Base-by-base conservation (phyloP, 2,113 vertebrate genomes). In the Hypomesus transpacificus region DNA sequence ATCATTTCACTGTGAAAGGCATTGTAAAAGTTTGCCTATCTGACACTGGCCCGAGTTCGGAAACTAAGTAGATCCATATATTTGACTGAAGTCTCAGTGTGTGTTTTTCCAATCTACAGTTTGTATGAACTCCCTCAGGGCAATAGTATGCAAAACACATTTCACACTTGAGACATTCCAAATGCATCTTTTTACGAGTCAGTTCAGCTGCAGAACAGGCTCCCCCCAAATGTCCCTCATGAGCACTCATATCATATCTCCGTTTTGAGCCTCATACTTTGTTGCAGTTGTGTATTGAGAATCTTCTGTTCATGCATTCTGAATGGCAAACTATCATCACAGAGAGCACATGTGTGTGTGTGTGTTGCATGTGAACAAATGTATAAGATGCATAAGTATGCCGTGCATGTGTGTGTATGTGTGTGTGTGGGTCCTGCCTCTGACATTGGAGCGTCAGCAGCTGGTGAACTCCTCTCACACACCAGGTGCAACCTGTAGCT, bases 401-500 rank as follows among this genome's bases (percentile, higher is more conserved):
- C 31, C 39, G n/a, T 69, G 69, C 57, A 56, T 46, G 65, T 70
- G 16, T 17, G 54, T 68, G 52, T n/a, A n/a, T n/a, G 69, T 58
- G n/a, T 71, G 51, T 67, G 63, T 66, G 71, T 66, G 68, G 69
- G 57, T 70, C 28, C 4, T 76, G 75, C 72, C 69, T 82, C 70
- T 87, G 84, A 88, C 86, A 84, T 81, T 87, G 73, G 77, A 84
- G 84, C 80, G 81, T 85, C 84, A 85, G 87, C 91, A 92, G 90
- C 89, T 91, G 91, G 87, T 80, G 79, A 86, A 84, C 76, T 70
- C 82, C 82, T 86, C 73, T 88, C 84, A 85, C 87, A 89, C 89
- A 79, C 88, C 89, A 91, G 90, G 90, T 90, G 91, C 80, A 70
- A 89, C 89, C 85, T 88, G 80, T 86, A 85, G 85, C 87, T 80